Evolutionary conservation across 1,140 invertebrate genomes (phyloP), one percentile per base, ranked within the genome.

Genomic region (Conopomorpha cramerella): DNA sequence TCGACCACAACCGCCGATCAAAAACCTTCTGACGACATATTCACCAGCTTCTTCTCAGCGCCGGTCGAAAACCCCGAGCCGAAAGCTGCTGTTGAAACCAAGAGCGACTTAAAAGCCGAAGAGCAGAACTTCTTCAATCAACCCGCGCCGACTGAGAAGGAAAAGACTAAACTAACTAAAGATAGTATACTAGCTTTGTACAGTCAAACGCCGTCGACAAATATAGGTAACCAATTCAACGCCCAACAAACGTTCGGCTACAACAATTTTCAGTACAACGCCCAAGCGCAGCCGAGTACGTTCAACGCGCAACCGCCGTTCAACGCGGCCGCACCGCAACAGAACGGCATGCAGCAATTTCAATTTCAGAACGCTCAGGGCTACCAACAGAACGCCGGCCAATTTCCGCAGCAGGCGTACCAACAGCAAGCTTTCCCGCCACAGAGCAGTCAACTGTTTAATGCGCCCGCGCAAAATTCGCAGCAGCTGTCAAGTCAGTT

Each of bases 171-270:
- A 77, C 79, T 96, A 67, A 93, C 91, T 15, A 96, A 94, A 74
- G 93, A 96, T 55, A 96, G 93, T 60, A 96, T 97, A 72, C 77
- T 97, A 60, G 93, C 93, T 3, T 66, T 96, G 17, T 97, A 95
- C 67, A 89, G 87, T 43, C 89, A 84, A 51, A 79, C 80, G 8
- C 82, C 82, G 3, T 42, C 53, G 13, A 59, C 49, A 1, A 67
- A 63, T 44, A 43, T 68, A 68, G 55, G 38, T 13, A 67, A 50
- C 49, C 64, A 72, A 51, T 68, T 62, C 42, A 58, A 52, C 33
- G 48, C 49, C 1, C 43, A 45, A 10, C 46, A 45, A 23, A 6
- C 19, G 4, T 4, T 10, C 4, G 10, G 10, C 19, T n/a, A n/a
- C n/a, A n/a, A n/a, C n/a, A n/a, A n/a, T n/a, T n/a, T n/a, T n/a